Evolutionary conservation across 2,797 vertebrate species (phyloP).

Genomic region (Eulemur rubriventer): DNA sequence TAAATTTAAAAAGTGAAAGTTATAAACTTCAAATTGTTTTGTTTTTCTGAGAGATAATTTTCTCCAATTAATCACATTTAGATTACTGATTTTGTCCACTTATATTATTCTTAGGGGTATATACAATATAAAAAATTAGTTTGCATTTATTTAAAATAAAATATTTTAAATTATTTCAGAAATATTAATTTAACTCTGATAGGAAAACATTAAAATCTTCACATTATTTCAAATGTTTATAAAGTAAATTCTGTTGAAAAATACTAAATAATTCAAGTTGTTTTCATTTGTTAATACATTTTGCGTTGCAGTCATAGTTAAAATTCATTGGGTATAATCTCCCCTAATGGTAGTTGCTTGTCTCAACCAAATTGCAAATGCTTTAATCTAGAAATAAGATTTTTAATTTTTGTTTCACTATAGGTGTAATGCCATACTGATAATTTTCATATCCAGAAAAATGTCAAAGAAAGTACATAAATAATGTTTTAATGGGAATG

Average conservation of each 20-base stretch:
- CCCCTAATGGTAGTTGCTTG: neutral
- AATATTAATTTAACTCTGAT: neutral
- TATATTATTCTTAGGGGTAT: neutral
- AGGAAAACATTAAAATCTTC: conserved; percentile 16
- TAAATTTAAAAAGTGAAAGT: conserved; percentile 33
- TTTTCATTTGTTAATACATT: conserved; percentile 41
- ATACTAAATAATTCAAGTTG: neutral
- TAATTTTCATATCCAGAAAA: conserved; percentile 3
- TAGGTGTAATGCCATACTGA: neutral
- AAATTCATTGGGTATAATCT: neutral
- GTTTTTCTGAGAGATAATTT: neutral
- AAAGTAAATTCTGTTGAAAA: neutral
- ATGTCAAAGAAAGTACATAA: neutral
- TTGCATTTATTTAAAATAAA: conserved; percentile 10
- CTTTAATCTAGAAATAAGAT: neutral
- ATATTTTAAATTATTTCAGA: neutral
- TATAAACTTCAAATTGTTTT: neutral
- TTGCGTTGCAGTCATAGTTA: conserved; percentile 1
- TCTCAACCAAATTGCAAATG: neutral
- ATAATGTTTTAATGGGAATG: neutral
- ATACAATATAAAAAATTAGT: neutral
- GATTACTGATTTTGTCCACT: neutral
- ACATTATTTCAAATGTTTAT: conserved; percentile 23
- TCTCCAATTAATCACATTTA: neutral
- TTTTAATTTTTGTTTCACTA: neutral